Percentiles rank a stretch among this genome's conserved stretches.
Conservation (phyloP, 2,797 vertebrate species). For the Hybognathus amarus region DNA sequence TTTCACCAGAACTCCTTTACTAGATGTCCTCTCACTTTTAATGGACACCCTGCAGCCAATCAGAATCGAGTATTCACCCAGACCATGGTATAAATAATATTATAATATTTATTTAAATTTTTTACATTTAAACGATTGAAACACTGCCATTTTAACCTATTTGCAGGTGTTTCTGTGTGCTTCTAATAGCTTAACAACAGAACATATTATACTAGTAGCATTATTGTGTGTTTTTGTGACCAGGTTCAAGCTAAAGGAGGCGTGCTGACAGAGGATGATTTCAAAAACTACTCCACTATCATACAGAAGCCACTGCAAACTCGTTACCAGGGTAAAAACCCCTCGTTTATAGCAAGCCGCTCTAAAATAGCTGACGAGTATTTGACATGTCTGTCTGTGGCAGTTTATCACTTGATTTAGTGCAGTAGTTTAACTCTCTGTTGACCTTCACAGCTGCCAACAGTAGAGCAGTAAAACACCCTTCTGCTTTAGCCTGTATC, state of each 20-base stretch:
- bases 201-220: neutral
- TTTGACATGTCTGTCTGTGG: neutral
- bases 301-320: slow-evolving; percentile 87
- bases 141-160: neutral
- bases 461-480: neutral
- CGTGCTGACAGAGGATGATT: slow-evolving; percentile 89
- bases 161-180: neutral
- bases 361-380: neutral
- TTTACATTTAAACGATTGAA: neutral
- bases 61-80: too few relatives aligned
- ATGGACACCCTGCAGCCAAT: too few relatives aligned
- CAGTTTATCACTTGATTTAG: neutral
- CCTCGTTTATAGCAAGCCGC: neutral
- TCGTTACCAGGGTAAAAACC: slow-evolving; percentile 86
- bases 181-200: neutral
- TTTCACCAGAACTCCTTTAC: too few relatives aligned
- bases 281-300: slow-evolving; percentile 89
- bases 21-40: too few relatives aligned
- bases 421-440: neutral
- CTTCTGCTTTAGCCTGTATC: neutral
- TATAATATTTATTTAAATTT: neutral
- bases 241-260: slow-evolving; percentile 87
- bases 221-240: slow-evolving; percentile 26
- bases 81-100: neutral
- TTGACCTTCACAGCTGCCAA: neutral